phyloP scores from a whole-genome alignment of 2,888 invertebrate species.

The Drosophila rellima region DNA sequence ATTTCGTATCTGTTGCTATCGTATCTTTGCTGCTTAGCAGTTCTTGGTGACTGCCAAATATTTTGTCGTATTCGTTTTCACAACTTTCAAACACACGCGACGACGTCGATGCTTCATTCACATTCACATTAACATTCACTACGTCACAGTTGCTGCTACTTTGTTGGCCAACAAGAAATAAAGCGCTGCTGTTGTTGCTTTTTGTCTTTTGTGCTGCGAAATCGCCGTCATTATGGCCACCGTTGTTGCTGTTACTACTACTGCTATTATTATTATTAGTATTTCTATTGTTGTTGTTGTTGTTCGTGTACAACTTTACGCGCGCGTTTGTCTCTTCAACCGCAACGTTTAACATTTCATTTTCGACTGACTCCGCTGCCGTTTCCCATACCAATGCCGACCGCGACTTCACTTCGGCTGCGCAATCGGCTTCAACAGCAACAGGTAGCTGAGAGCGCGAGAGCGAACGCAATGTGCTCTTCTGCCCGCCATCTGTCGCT shows the following conservation, averaged over 20 bases:
- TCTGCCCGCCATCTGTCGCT: slow-evolving; percentile 38
- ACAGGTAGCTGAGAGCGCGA: slow-evolving; percentile 60
- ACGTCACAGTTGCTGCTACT: slow-evolving; percentile 54
- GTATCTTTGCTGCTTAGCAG: slow-evolving; percentile 30
- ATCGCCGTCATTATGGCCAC: slow-evolving; percentile 75
- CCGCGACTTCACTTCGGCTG: slow-evolving; percentile 66
- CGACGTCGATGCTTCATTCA: slow-evolving; percentile 45
- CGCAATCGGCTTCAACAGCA: slow-evolving; percentile 64
- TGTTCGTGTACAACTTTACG: slow-evolving; percentile 48
- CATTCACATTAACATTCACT: slow-evolving; percentile 59
- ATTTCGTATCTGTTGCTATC: slow-evolving; percentile 27
- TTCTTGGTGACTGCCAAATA: slow-evolving; percentile 66
- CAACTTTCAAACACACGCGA: slow-evolving; percentile 72
- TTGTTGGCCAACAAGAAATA: slow-evolving; percentile 58
- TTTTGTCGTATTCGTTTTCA: slow-evolving; percentile 78
- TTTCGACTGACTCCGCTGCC: slow-evolving; percentile 77
- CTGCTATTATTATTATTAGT: slow-evolving; percentile 37
- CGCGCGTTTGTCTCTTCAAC: slow-evolving; percentile 70
- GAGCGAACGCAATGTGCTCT: slow-evolving; percentile 14
- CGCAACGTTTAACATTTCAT: slow-evolving; percentile 84
- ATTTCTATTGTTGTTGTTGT: slow-evolving; percentile 44
- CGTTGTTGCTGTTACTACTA: slow-evolving; percentile 46
- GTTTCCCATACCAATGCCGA: slow-evolving; percentile 33
- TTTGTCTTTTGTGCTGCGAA: slow-evolving; percentile 76
- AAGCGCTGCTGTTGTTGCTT: slow-evolving; percentile 31